Evolutionary conservation across 2,888 invertebrate species (phyloP), one percentile per base, ranked within the genome.

Genomic region (Aleiodes testaceus): DNA sequence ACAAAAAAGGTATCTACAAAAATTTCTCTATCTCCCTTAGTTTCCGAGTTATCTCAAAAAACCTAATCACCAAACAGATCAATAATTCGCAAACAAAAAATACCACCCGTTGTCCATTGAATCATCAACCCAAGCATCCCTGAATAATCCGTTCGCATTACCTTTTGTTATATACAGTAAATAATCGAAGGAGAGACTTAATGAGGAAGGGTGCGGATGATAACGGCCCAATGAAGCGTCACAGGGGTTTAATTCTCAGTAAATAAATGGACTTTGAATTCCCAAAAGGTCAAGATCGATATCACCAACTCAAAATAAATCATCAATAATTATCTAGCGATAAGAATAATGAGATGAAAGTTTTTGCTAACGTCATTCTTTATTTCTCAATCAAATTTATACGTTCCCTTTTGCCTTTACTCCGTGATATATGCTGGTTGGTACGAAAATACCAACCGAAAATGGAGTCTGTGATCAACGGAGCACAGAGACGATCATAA

Each of bases 141-240:
- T 55, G 55, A 22, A 22, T 26, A 55, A 55, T 70, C 52, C 55
- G 63, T 64, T 50, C 16, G 53, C 55, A 7, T 50, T 63, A 53
- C 53, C 16, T 53, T 63, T 47, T 63, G n/a, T 71, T n/a, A 55
- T 63, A 52, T 42, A 53, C 52, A 59, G 47, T 42, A 70, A 67
- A 67, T 73, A 70, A 70, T 70, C 70, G 73, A 67, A 70, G 64
- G 70, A 69, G 50, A 47, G 16, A 61, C 53, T 69, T 69, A 72
- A 66, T 66, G 68, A 69, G 50, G 59, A 68, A 44, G 50, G 65
- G 30, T 55, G 16, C 18, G 55, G 36, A n/a, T 53, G 36, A 63
- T 30, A 55, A 30, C 55, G 55, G 30, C 12, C n/a, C 72, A 20
- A 45, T 64, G 45, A 72, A 36, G 44, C 42, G 49, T 20, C 22